Conservation (phyloP, 2,888 invertebrate genomes). For the Homarus gammarus region DNA sequence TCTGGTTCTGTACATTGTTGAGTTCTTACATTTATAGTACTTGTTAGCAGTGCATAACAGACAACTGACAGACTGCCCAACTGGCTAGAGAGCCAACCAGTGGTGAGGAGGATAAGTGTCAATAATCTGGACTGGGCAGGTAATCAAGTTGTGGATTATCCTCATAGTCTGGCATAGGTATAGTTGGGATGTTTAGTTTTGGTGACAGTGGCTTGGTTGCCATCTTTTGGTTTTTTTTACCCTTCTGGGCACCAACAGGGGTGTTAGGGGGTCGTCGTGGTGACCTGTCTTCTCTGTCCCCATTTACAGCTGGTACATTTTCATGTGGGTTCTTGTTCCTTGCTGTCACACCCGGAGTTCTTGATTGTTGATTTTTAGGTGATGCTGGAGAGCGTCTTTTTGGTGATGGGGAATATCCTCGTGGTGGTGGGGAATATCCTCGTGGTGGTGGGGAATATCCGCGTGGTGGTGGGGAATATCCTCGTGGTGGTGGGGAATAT, state of each 20-base stretch:
- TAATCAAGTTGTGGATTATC: neutral
- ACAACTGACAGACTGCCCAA: too few species aligned
- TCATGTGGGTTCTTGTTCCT: too few species aligned
- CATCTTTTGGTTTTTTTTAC: neutral
- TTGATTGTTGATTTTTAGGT: too few species aligned
- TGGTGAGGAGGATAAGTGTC: neutral
- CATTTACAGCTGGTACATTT: too few species aligned
- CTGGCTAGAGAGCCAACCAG: too few species aligned
- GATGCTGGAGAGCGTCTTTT: too few species aligned
- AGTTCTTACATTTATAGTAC: too few species aligned
- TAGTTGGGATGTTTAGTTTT: neutral
- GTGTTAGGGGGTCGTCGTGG: neutral
- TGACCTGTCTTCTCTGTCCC: too few species aligned
- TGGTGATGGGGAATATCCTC: neutral
- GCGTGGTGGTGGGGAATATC: neutral
- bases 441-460: neutral
- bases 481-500: neutral
- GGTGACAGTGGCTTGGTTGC: neutral
- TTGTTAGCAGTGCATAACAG: too few species aligned
- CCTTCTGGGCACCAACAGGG: neutral
- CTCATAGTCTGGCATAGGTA: neutral
- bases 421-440: neutral
- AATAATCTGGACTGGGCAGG: slow-evolving; percentile 1
- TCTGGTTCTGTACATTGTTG: too few species aligned
- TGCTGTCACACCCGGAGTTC: too few species aligned